phyloP scores from a whole-genome alignment of 2,888 invertebrate species.

The Drosophila rellima region DNA sequence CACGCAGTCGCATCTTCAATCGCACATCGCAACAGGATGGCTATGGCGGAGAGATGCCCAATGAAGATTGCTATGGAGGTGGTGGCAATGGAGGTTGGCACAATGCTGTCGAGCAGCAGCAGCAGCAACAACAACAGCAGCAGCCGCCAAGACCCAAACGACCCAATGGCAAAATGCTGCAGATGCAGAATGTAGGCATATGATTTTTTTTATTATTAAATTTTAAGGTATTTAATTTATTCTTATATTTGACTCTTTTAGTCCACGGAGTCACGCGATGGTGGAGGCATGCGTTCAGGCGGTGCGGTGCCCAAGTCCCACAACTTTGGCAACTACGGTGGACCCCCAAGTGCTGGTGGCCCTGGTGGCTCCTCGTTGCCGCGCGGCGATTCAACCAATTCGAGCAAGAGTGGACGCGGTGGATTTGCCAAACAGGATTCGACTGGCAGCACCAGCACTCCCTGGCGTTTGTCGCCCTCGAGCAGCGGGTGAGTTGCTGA shows the following conservation, averaged over 20 bases:
- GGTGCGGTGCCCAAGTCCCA: slow-evolving; percentile 92
- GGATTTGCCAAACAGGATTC: slow-evolving; percentile 91
- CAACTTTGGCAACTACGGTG: slow-evolving; percentile 94
- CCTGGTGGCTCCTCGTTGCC: slow-evolving; percentile 84
- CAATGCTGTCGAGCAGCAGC: slow-evolving; percentile 64
- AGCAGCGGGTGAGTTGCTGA: slow-evolving; percentile 85
- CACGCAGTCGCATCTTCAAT: slow-evolving; percentile 93
- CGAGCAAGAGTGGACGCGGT: slow-evolving; percentile 89
- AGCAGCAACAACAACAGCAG: slow-evolving; percentile 58
- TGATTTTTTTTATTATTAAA: not conserved
- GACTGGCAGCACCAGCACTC: slow-evolving; percentile 82
- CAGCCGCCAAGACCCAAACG: slow-evolving; percentile 77
- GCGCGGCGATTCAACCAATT: slow-evolving; percentile 89
- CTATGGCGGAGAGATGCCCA: slow-evolving; percentile 51
- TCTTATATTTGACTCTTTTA: slow-evolving; percentile 26
- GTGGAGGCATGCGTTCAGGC: slow-evolving; percentile 81
- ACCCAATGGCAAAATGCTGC: slow-evolving; percentile 84
- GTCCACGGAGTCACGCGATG: slow-evolving; percentile 83
- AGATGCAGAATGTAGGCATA: slow-evolving; percentile 82
- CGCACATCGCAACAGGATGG: slow-evolving; percentile 78
- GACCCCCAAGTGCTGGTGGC: slow-evolving; percentile 87
- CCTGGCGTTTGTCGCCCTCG: slow-evolving; percentile 86
- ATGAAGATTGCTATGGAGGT: slow-evolving; percentile 64
- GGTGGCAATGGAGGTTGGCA: slow-evolving; percentile 66
- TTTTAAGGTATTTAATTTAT: not conserved